Evolutionary conservation across 2,113 vertebrate genomes (phyloP), one percentile per base, ranked within the genome.

Genomic region (Rhipidura dahli): DNA sequence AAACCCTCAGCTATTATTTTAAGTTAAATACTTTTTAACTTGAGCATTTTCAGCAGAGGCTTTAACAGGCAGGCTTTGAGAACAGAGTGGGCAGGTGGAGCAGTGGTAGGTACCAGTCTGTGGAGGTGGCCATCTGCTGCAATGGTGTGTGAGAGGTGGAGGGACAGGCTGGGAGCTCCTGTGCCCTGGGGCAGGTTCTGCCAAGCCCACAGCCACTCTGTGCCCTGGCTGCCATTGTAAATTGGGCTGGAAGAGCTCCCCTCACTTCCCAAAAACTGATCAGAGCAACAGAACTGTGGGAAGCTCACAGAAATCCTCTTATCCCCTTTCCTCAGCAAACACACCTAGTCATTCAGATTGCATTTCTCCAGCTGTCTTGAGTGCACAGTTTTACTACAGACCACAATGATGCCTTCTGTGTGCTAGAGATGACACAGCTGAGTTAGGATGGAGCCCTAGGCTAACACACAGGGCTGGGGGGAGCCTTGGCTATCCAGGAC

Each of bases 381-480:
- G 61, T 13, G 26, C 24, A 24, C 19, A 31, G 59, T 17, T 20
- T 31, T 50, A 27, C 23, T 54, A 22, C 53, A 75, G 75, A 39
- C 23, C 23, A 31, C 3, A 2, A 0, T 11, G 49, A n/a, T 26
- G 20, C 7, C 31, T 77, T 76, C 60, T 59, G 21, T 51, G 30
- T 37, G 26, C 68, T 60, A 26, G 49, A 85, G 53, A 11, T 61
- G 44, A 37, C 20, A 6, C 60, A 37, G 50, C 28, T 78, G 69
- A 4, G 3, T 53, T 39, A 75, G 64, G 64, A 35, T 0, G 0
- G 56, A 82, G 45, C 65, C 66, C 35, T 9, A 10, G 66, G n/a
- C 26, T 78, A 30, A n/a, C 20, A 17, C 2, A 2, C 3, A 3
- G 61, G 44, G 31, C 39, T 83, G 63, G 51, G 60, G 33, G 28